Base-by-base conservation (phyloP, 2,113 vertebrate species). In the Probosciger aterrimus region DNA sequence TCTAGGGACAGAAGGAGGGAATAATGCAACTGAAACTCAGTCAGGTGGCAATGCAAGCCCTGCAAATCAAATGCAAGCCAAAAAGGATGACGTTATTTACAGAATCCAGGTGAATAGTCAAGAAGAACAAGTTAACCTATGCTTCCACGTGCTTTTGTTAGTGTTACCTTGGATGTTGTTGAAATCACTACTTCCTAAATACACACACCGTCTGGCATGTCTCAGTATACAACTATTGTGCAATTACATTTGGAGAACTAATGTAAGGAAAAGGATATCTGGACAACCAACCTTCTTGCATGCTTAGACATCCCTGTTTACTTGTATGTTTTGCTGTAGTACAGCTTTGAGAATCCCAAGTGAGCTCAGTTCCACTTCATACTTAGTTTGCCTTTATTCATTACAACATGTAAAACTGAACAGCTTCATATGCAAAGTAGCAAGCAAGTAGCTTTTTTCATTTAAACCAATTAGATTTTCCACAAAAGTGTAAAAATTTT, bases 71-170 rank as follows among this genome's bases (percentile, higher is more conserved):
- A 97, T 96, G 94, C 98, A 94, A 83, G 98, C 98, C 99, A 99
- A 97, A 98, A 99, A 97, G 89, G 99, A 99, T 55, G 99, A 99
- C 68, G 99, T 99, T 97, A 98, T 98, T 96, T 99, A 99, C 98
- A 98, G 99, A 98, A 99, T 99, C 82, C 99, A 99, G 98, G 99
- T 99, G 86, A 97, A 98, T 91, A 91, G 94, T 57, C 62, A 53
- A 63, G 94, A 96, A 70, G 63, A 96, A 85, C 35, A 47, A 62
- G n/a, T 69, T 95, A 92, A 92, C 30, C 23, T 79, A 0, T 41
- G 59, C 59, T 87, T 87, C 37, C 39, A 4, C 0, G 0, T 84
- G 49, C 49, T 94, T 90, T 88, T 86, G 22, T 79, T 91, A 65
- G 52, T n/a, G 37, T 82, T 87, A 50, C 55, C 37, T 91, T 82